Percentiles rank a stretch among this genome's conserved stretches.
Conservation (phyloP, 2,888 invertebrate genomes). For the Diadegma fenestrale region DNA sequence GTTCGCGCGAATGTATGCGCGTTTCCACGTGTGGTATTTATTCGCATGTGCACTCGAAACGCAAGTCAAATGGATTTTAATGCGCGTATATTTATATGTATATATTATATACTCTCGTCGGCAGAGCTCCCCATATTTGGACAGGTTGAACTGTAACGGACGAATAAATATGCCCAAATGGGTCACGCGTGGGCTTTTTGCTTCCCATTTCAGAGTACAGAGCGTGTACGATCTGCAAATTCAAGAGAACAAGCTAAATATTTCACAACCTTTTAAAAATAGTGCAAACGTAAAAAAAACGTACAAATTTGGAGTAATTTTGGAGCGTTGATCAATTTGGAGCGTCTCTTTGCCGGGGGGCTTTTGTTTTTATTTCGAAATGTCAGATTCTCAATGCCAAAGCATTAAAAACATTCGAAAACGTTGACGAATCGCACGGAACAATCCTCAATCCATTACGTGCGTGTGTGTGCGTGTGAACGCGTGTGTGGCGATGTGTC, state of each 20-base stretch:
- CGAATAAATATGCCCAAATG: constrained; percentile 73
- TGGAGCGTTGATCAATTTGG: neutral
- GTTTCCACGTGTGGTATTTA: constrained; percentile 45
- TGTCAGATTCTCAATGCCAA: constrained; percentile 7
- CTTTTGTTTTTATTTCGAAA: constrained; percentile 4
- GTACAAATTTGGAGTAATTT: constrained; percentile 19
- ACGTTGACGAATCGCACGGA: neutral
- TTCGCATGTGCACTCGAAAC: constrained; percentile 39
- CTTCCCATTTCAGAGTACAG: constrained; percentile 18
- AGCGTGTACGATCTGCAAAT: constrained; percentile 38
- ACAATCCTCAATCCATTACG: neutral
- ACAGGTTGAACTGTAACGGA: constrained; percentile 71
- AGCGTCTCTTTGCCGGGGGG: neutral
- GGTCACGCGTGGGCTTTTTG: constrained; percentile 70
- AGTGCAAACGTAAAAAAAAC: constrained; percentile 1
- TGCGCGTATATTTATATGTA: neutral
- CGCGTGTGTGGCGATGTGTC: neutral
- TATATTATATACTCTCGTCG: constrained; percentile 41
- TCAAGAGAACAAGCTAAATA: constrained; percentile 14
- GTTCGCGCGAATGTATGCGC: constrained; percentile 22
- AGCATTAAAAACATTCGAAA: neutral
- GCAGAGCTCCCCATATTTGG: constrained; percentile 71
- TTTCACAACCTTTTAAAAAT: neutral
- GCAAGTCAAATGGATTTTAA: constrained; percentile 49
- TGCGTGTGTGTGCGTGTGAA: neutral